These are phyloP conservation scores for Axis porcinus DNA, from an alignment of 2,113 vertebrate species.

Conservation along the genomic window DNA sequence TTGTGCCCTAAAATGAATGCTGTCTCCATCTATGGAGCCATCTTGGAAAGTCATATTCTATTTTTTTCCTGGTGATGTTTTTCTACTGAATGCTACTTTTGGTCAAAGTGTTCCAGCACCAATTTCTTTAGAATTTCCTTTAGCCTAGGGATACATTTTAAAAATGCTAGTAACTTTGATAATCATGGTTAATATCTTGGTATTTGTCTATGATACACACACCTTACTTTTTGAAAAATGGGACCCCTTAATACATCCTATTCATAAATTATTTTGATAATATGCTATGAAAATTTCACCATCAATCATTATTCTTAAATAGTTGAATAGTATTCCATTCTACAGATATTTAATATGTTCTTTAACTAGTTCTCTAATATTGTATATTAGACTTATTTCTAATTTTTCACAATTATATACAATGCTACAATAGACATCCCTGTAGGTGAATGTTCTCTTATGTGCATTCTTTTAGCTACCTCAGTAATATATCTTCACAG, in stretches of 20 bases:
- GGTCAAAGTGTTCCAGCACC: not conserved
- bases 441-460: not conserved
- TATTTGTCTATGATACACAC: not conserved
- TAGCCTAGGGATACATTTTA: not conserved
- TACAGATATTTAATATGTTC: not conserved
- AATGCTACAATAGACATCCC: not conserved
- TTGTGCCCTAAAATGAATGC: not conserved
- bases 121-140: conserved; percentile 31
- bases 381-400: not conserved
- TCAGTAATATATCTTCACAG: not conserved
- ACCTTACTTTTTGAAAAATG: not conserved
- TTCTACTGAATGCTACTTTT: not conserved
- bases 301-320: not conserved
- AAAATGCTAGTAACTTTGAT: not conserved
- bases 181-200: not conserved
- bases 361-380: not conserved
- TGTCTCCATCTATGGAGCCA: not conserved
- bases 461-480: not conserved
- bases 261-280: not conserved
- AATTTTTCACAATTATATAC: not conserved
- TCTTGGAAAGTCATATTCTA: not conserved
- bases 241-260: not conserved
- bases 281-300: not conserved
- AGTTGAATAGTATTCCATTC: not conserved
- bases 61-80: not conserved